Conservation (phyloP, 2,888 invertebrate genomes). For the Melinaea menophilus region DNA sequence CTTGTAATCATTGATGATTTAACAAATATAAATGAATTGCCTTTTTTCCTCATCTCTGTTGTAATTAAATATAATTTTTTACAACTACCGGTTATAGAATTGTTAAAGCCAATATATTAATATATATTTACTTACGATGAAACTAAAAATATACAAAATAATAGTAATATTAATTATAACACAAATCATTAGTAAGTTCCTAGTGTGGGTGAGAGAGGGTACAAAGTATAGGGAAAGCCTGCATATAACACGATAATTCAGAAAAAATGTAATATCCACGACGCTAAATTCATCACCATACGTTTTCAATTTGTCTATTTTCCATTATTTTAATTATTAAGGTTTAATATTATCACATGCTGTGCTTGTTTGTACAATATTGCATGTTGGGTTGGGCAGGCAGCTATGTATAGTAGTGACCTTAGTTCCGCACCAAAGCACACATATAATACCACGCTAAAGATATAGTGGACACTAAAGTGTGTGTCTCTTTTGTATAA, state of each 20-base stretch:
- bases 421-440: constrained; percentile 35
- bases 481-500: neutral
- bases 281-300: neutral
- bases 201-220: too few species aligned
- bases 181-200: too few species aligned
- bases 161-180: too few species aligned
- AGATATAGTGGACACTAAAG: neutral
- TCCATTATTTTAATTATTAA: neutral
- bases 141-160: too few species aligned
- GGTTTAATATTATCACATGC: neutral
- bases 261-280: too few species aligned
- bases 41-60: constrained; percentile 25
- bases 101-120: too few species aligned
- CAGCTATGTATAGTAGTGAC: constrained; percentile 24
- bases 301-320: neutral
- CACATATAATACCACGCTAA: constrained; percentile 24
- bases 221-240: too few species aligned
- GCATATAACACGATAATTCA: too few species aligned
- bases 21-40: constrained; percentile 22
- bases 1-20: constrained; percentile 42
- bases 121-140: too few species aligned
- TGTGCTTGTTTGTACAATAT: constrained; percentile 13
- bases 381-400: constrained; percentile 10
- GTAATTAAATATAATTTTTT: constrained; percentile 14
- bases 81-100: neutral